Conservation (phyloP, 2,888 invertebrate genomes). For the Eupeodes latifasciatus region DNA sequence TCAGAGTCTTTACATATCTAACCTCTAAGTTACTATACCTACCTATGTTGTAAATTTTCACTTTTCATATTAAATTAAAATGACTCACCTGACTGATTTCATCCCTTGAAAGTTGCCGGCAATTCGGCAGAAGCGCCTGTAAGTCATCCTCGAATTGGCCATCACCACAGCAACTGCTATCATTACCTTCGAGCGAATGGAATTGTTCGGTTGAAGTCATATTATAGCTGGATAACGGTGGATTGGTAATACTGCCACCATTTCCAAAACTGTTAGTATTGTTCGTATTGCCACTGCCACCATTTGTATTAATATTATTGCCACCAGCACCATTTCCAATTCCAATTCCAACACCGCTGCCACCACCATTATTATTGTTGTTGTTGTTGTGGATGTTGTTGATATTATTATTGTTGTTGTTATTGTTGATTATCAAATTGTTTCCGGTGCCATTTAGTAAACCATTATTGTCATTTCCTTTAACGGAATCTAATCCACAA, state of each 20-base stretch:
- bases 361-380: conserved; percentile 33
- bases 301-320: conserved; percentile 17
- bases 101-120: conserved; percentile 82
- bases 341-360: conserved; percentile 42
- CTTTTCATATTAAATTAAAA: conserved; percentile 41
- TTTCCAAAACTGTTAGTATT: conserved; percentile 70
- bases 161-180: conserved; percentile 80
- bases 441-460: conserved; percentile 75
- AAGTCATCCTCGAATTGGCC: conserved; percentile 83
- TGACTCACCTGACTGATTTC: conserved; percentile 84
- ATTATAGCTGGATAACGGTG: conserved; percentile 67
- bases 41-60: not conserved
- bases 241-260: conserved; percentile 68
- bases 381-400: conserved; percentile 29
- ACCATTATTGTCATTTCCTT: conserved; percentile 81
- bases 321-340: conserved; percentile 74
- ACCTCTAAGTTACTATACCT: not conserved
- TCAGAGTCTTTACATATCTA: too few relatives aligned
- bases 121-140: conserved; percentile 83
- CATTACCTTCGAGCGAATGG: conserved; percentile 81
- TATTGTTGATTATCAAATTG: conserved; percentile 72
- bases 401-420: conserved; percentile 57
- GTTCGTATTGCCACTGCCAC: conserved; percentile 67
- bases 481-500: conserved; percentile 81
- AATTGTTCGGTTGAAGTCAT: conserved; percentile 78